Base-by-base conservation (phyloP, 2,797 vertebrate species). In the Phataginus tricuspis region DNA sequence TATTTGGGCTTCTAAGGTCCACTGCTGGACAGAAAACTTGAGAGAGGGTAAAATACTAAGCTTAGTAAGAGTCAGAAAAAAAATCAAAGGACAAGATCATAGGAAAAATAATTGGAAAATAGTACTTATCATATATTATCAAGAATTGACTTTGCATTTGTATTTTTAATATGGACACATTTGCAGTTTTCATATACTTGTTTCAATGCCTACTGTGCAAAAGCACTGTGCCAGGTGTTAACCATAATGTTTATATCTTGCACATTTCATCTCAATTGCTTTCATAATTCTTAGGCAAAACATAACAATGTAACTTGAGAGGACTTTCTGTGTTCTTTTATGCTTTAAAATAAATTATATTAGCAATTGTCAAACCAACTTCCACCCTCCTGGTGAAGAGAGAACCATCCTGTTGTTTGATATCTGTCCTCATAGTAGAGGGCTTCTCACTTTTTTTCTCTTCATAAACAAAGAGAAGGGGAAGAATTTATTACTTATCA, bases 331-430 rank as follows among this genome's bases (percentile, higher is more conserved):
- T 91, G 34, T 91, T 86, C 96, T 96, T 96, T 63, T 84, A 97
- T 92, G 42, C 29, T 97, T 97, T 97, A 96, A 91, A 96, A 86
- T 75, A 98, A 98, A 98, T 97, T 96, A 97, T 80, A 68, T 82
- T 97, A 93, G 5, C 53, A 78, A 72, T 72, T 97, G 59, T 97
- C 90, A 90, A 63, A 96, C 74, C 80, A 97, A 97, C 49, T 95
- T 87, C 11, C 37, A 96, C 75, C 85, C 89, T 84, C 37, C 64
- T 49, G 31, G 39, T 92, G 85, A 91, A 96, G 85, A 97, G 75
- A 96, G 74, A 97, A 97, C 94, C 71, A 97, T 93, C 64, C 31
- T 88, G 49, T 92, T 97, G 91, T 93, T 97, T 96, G 84, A 80
- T 95, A 88, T 83, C 84, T 83, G 61, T 97, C 85, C 96, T 96